Evolutionary conservation across 2,888 invertebrate genomes (phyloP), one percentile per base, ranked within the genome.

Genomic region (Trichopria drosophilae): DNA sequence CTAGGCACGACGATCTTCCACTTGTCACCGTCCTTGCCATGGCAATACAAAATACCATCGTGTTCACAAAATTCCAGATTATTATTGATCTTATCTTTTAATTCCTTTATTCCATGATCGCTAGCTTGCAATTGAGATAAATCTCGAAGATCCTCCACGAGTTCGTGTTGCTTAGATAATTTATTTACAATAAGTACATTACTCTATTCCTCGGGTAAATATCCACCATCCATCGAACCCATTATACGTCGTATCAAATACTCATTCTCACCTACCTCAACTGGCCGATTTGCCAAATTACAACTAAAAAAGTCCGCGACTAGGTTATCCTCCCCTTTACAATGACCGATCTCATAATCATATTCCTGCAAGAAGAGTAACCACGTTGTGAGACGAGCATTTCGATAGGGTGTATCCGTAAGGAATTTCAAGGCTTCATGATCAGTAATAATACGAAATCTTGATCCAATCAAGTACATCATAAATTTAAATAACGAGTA

Each of bases 401-500:
- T 24, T 12, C 31, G 36, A 18, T 35, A 37, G 3, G 37, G 46
- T 10, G 12, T 37, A 9, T 12, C 6, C 9, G 31, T 22, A 16
- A 37, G 24, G 35, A 46, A 46, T 9, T 28, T 37, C n/a, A 46
- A 19, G 9, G 46, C 12, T n/a, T 46, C 29, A 28, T 46, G 46
- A 28, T 36, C 46, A 12, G 36, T 46, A 2, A 29, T 23, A n/a
- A 36, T 29, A 3, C 13, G 16, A 29, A 46, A 37, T 6, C 15
- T 16, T 13, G 12, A 29, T 10, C 37, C 46, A 22, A 12, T 19
- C 16, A 46, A 18, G 16, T 28, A 46, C 6, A 10, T 26, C 6
- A 18, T n/a, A 36, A 45, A 45, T 36, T 35, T 35, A 20, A 45
- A 24, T 10, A 45, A 18, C n/a, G 57, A 50, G 31, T 45, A 61